Evolutionary conservation across 2,113 vertebrate genomes (phyloP).

Genomic region (Pseudopodoces humilis): DNA sequence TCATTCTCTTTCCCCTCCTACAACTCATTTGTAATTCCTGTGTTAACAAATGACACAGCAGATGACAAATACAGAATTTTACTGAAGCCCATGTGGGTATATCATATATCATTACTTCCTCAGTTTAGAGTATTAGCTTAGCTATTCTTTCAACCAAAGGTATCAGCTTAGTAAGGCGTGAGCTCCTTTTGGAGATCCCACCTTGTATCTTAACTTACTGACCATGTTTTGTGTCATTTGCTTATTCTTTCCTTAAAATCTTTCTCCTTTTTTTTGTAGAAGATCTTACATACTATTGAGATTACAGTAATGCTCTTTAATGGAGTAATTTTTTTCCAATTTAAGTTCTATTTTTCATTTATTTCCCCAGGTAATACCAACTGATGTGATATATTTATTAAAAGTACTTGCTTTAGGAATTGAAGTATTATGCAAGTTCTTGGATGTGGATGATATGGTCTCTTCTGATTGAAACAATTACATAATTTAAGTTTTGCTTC

Average conservation of each 20-base stretch:
- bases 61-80: not conserved
- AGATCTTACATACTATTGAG: not conserved
- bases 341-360: not conserved
- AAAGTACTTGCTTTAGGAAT: constrained; percentile 6
- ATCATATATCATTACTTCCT: not conserved
- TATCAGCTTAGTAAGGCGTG: not conserved
- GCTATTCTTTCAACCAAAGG: not conserved
- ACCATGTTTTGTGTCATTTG: not conserved
- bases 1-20: not conserved
- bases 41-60: not conserved
- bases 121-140: not conserved
- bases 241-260: not conserved
- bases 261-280: not conserved
- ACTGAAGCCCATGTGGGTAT: not conserved
- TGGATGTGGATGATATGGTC: not conserved
- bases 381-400: not conserved
- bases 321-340: not conserved
- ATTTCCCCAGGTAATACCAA: not conserved
- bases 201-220: not conserved
- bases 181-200: not conserved
- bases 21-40: not conserved
- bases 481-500: constrained; percentile 65
- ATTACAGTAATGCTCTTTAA: not conserved
- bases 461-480: constrained; percentile 52
- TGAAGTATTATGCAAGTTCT: not conserved